Percentiles rank a stretch among this genome's conserved stretches.
These are phyloP conservation scores for Trypoxylon attenuatum DNA, from an alignment of 2,888 invertebrate genomes.

Conservation along the genomic window DNA sequence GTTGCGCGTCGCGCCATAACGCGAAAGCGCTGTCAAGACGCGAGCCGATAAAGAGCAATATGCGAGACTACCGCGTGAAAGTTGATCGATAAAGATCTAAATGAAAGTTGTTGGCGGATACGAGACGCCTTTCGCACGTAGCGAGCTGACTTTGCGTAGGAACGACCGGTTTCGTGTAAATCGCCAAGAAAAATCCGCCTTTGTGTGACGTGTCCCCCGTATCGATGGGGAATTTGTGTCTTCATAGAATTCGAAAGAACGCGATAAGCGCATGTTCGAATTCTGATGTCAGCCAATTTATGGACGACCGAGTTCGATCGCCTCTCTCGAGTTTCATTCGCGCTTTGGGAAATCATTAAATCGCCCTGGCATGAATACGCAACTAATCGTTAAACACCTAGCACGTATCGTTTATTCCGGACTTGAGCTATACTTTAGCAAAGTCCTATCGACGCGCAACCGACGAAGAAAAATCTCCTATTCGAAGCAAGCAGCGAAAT, in stretches of 20 bases:
- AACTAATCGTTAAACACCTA: too few relatives aligned
- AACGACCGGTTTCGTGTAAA: constrained; percentile 48
- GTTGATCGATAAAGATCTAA: constrained; percentile 58
- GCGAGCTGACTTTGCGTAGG: constrained; percentile 41
- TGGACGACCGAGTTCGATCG: background rate
- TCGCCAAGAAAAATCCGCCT: constrained; percentile 22
- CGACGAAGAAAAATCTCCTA: background rate
- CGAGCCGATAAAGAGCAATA: constrained; percentile 39
- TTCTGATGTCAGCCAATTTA: background rate
- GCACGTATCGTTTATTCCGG: too few relatives aligned
- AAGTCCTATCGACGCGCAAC: too few relatives aligned
- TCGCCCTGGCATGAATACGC: too few relatives aligned
- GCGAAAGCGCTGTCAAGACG: constrained; percentile 33
- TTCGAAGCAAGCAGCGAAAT: background rate
- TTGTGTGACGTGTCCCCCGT: constrained; percentile 13
- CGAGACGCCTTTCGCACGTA: constrained; percentile 39
- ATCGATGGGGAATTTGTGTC: constrained; percentile 36
- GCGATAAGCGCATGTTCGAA: background rate
- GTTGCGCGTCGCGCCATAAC: constrained; percentile 10
- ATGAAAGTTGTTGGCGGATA: constrained; percentile 52
- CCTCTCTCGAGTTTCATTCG: background rate
- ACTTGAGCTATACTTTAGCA: too few relatives aligned
- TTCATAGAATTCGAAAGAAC: constrained; percentile 8
- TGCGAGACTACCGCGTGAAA: constrained; percentile 49
- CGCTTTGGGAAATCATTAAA: too few relatives aligned